Evolutionary conservation across 2,113 vertebrate species (phyloP).

Genomic region (Sula dactylatra): DNA sequence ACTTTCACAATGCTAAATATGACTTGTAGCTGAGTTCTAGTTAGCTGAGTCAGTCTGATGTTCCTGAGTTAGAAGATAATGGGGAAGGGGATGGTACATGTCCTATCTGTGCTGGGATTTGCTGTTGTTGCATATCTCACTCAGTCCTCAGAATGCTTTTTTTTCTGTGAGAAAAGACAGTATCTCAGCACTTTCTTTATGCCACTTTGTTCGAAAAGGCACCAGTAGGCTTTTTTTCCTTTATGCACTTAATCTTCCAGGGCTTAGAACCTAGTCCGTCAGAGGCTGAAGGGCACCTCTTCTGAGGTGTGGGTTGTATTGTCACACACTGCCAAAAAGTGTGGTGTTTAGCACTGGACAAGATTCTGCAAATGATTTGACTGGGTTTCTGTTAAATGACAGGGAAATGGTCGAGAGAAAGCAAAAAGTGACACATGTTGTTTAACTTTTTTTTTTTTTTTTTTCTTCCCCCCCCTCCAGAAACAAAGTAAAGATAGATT

Average conservation of each 20-base stretch:
- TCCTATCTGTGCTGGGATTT: not conserved
- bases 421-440: not conserved
- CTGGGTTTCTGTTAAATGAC: not conserved
- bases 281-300: not conserved
- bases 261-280: not conserved
- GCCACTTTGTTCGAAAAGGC: not conserved
- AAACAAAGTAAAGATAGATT: slow-evolving; percentile 99
- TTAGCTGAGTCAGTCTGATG: not conserved
- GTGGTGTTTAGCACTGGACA: not conserved
- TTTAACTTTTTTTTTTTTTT: not conserved
- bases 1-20: not conserved
- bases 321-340: not conserved
- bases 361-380: not conserved
- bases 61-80: not conserved
- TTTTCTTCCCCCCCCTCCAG: slow-evolving; percentile 52
- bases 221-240: not conserved
- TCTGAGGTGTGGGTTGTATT: not conserved
- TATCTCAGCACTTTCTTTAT: not conserved
- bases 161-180: not conserved
- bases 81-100: not conserved
- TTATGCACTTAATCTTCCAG: not conserved
- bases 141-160: not conserved
- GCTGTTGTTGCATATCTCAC: not conserved
- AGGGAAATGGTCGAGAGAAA: not conserved
- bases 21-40: not conserved